Base-by-base conservation (phyloP, 2,113 vertebrate species). In the Cisticola juncidis region DNA sequence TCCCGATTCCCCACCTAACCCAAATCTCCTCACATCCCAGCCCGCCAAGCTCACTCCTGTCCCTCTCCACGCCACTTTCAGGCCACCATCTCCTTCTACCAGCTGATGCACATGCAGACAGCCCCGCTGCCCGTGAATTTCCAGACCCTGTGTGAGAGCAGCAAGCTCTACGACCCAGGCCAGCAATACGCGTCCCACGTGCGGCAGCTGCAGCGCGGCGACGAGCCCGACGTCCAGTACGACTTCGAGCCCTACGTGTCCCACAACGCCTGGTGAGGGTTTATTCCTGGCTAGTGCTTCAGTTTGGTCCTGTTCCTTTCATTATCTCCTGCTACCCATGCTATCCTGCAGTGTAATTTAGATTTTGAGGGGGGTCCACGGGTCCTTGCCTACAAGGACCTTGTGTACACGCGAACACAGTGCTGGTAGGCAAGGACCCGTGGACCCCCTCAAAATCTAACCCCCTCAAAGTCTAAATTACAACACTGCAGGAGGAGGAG, bases 11-110 rank as follows among this genome's bases (percentile, higher is more conserved):
- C 36, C 51, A 5, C 57, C 74, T 17, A 7, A 28, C 54, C 45
- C 0, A 5, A 11, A 35, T 1, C 38, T 62, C 38, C 48, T 84
- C 48, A 2, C 4, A 0, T 16, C 4, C 31, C 40, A 3, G n/a
- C 83, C 56, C 40, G 1, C 77, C 6, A 2, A 28, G 11, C 81
- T 48, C 66, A 6, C 2, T 0, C 3, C 20, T 1, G 8, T 5
- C 15, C n/a, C 31, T 0, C 19, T 40, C 36, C 9, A 1, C 1
- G 0, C 23, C 33, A 0, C 28, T 84, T 54, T 5, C 82, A 99
- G 99, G 99, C 98, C n/a, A 99, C 99, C 20, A 99, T 99, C 97
- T 99, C 99, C 81, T 99, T 99, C 97, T 99, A 99, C 95, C 99
- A 99, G 98, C 97, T 98, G 70, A 99, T 99, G 99, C 99, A 99